Evolutionary conservation across 2,113 vertebrate species (phyloP).

Genomic region (Anhinga rufa): DNA sequence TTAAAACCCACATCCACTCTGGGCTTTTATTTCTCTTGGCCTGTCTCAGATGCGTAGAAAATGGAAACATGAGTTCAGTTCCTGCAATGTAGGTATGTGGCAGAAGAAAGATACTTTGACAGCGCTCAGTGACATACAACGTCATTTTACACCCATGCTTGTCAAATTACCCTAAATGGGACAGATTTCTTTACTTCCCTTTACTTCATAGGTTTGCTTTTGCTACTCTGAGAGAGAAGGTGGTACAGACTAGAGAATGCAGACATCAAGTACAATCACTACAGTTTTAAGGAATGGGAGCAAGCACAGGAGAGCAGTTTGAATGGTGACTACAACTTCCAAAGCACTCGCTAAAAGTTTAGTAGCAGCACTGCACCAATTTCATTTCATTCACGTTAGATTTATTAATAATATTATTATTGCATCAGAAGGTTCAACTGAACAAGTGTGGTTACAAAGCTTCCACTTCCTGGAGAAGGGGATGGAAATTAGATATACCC

Average conservation of each 20-base stretch:
- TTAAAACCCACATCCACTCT: background rate
- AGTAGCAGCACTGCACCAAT: background rate
- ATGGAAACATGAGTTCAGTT: background rate
- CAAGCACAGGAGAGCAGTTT: background rate
- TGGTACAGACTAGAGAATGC: background rate
- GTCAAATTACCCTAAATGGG: background rate
- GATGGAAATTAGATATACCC: background rate
- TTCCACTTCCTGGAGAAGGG: background rate
- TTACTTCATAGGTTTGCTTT: background rate
- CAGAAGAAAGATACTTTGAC: background rate
- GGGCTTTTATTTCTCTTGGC: background rate
- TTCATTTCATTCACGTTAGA: background rate
- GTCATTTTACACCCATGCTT: background rate
- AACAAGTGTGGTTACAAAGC: background rate
- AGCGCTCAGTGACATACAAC: background rate
- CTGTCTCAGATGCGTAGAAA: background rate
- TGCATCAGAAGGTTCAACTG: background rate
- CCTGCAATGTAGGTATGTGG: background rate
- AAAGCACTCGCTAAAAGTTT: background rate
- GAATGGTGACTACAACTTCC: background rate
- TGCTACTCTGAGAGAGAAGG: background rate
- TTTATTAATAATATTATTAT: background rate
- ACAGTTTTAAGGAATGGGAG: background rate
- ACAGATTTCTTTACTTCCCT: background rate
- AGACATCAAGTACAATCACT: background rate